A percentile compares a stretch with the other conserved stretches of the same genome.
Evolutionary conservation across 2,113 vertebrate species (phyloP).

Genomic region (Psittacula cyanocephala): DNA sequence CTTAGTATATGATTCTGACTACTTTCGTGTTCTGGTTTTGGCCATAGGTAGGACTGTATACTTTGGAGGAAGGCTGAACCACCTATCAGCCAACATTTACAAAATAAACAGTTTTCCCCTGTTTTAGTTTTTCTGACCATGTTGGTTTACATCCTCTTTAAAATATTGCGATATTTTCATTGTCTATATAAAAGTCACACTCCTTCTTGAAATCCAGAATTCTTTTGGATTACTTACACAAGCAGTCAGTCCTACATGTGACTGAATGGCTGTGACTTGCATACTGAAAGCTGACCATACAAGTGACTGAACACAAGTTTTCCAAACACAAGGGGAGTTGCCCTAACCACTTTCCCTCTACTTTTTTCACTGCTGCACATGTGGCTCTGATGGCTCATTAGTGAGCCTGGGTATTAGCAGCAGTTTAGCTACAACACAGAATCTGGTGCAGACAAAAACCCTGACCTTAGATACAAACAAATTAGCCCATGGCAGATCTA

Average conservation of each 20-base stretch:
- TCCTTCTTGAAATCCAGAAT: not conserved
- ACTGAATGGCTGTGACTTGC: not conserved
- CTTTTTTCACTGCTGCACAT: not conserved
- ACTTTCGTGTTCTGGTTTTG: not conserved
- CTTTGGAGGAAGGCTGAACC: not conserved
- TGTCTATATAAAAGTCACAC: not conserved
- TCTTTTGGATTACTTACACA: not conserved
- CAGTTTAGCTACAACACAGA: not conserved
- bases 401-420: not conserved
- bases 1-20: not conserved
- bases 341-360: not conserved
- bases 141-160: not conserved
- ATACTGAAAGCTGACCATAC: not conserved
- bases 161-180: not conserved
- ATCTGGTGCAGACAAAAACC: not conserved
- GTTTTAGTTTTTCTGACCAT: not conserved
- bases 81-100: no score
- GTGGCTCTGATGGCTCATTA: not conserved
- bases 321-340: not conserved
- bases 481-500: not conserved
- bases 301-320: not conserved
- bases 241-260: not conserved
- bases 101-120: not conserved
- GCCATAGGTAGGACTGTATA: not conserved
- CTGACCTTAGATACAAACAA: not conserved